Percentiles rank a stretch among this genome's conserved stretches.
Evolutionary conservation across 2,797 vertebrate genomes (phyloP).

Genomic region (Cryptoprocta ferox): DNA sequence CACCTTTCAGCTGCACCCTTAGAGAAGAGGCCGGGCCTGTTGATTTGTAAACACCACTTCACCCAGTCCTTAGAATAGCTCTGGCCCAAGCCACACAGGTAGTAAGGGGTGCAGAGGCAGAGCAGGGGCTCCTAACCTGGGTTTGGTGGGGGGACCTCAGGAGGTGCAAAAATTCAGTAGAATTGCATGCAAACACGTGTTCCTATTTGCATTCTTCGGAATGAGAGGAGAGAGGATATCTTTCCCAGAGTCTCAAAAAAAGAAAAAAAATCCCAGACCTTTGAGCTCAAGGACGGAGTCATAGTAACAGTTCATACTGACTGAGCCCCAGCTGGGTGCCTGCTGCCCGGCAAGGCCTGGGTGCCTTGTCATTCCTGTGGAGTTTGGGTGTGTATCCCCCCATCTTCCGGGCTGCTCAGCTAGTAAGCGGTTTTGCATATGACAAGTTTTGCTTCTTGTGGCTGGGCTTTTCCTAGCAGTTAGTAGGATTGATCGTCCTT

Average conservation of each 20-base stretch:
- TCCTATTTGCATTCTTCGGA: background rate
- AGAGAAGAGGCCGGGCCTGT: background rate
- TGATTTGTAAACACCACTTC: background rate
- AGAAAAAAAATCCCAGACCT: background rate
- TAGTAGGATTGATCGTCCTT: background rate
- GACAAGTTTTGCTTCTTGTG: background rate
- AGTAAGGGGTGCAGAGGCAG: no score
- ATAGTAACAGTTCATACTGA: no score
- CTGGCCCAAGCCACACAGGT: background rate
- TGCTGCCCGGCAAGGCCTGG: background rate
- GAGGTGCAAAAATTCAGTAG: fast-evolving
- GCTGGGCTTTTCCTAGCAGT: background rate
- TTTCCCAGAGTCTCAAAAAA: background rate
- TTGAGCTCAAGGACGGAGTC: background rate
- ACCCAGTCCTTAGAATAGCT: no score
- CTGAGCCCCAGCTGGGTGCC: background rate
- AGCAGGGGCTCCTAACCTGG: background rate
- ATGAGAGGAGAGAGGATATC: background rate
- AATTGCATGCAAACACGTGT: background rate
- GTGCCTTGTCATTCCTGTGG: background rate
- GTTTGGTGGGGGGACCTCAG: background rate
- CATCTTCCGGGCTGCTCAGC: fast-evolving
- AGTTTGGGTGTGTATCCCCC: fast-evolving
- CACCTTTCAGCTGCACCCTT: fast-evolving
- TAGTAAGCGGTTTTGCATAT: background rate